phyloP scores from a whole-genome alignment of 2,888 invertebrate species.

The Oscheius sp. region DNA sequence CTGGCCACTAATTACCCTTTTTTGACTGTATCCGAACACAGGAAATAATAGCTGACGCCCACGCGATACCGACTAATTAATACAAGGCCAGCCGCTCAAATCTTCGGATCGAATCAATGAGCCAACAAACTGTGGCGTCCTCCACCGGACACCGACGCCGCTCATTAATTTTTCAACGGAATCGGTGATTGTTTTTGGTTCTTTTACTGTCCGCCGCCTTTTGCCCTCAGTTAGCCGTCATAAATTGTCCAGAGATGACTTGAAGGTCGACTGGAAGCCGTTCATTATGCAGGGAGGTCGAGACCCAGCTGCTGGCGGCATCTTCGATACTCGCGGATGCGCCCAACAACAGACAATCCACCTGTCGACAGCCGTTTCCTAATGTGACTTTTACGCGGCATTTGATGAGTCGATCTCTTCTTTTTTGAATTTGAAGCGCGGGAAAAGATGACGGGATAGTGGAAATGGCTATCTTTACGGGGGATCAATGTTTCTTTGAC shows the following conservation, averaged over 20 bases:
- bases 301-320: conserved; percentile 31
- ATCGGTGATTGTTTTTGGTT: neutral
- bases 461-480: conserved; percentile 5
- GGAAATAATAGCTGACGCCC: conserved; percentile 24
- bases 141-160: neutral
- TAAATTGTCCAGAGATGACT: conserved; percentile 15
- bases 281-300: conserved; percentile 34
- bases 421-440: neutral
- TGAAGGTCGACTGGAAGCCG: conserved; percentile 17
- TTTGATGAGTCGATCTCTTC: neutral
- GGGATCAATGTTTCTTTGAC: conserved; percentile 32
- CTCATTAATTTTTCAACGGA: conserved; percentile 27
- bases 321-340: conserved; percentile 26
- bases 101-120: conserved; percentile 1
- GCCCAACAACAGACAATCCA: neutral
- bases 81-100: conserved; percentile 8
- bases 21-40: conserved; percentile 10
- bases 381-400: conserved; percentile 15
- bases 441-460: neutral
- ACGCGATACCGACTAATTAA: conserved; percentile 22
- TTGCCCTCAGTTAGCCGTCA: neutral
- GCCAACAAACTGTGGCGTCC: neutral
- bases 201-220: conserved; percentile 3
- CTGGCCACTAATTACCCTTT: conserved; percentile 20
- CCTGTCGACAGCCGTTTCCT: conserved; percentile 25